Evolutionary conservation across 2,113 vertebrate species (phyloP), one percentile per base, ranked within the genome.

Genomic region (Bambusicola thoracicus): DNA sequence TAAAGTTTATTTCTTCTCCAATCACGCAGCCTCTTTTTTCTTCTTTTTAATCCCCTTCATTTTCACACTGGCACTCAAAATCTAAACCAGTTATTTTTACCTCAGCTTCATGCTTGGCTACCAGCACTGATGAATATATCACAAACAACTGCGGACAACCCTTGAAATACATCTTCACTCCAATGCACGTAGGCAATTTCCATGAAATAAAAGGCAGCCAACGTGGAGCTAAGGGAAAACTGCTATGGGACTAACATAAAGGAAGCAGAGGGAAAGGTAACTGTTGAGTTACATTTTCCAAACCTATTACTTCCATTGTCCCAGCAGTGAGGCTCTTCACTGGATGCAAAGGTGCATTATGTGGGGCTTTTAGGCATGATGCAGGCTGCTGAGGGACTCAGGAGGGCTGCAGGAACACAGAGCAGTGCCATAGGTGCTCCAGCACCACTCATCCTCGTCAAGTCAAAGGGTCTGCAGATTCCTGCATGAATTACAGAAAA

Each of bases 291-390:
- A 74, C 85, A 74, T 48, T 74, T 61, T 40, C 74, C 51, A 83
- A 44, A 87, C 12, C 4, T n/a, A 22, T 36, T 27, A 40, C 67
- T 92, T 82, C 59, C 74, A 14, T 40, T 43, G 59, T 4, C 16
- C 3, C 7, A 27, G 17, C 34, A 20, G 34, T 34, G 19, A 92
- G 40, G 58, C 29, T 14, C 25, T 55, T 51, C 51, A 22, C 3
- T 14, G 3, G n/a, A 43, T 5, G 2, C 0, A 0, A 63, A 59
- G 77, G 25, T 8, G 1, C 55, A 29, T 43, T 40, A 32, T 10
- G 20, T 30, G 36, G 30, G 34, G 38, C 56, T 78, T 41, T 68
- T n/a, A 40, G 56, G 30, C 29, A 2, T 27, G 38, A 34, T 34
- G 70, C 44, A 69, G 38, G 13, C 53, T 49, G 12, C 25, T 32